phyloP scores from a whole-genome alignment of 2,888 invertebrate species.

The Clunio marinus region DNA sequence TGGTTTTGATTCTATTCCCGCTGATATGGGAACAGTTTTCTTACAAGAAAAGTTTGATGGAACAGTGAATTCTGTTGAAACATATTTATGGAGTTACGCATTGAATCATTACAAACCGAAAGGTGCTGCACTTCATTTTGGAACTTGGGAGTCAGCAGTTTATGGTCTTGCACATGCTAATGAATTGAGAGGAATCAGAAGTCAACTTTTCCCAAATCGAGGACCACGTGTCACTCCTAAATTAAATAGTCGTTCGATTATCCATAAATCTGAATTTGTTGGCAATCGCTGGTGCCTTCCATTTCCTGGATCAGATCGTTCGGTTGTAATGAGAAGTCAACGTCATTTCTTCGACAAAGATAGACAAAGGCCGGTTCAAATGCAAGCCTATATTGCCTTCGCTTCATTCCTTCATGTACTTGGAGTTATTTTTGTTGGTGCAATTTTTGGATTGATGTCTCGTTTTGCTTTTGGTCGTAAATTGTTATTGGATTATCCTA shows the following conservation, averaged over 20 bases:
- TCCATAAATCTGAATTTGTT: slow-evolving; percentile 55
- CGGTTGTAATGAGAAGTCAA: slow-evolving; percentile 79
- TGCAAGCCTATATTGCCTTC: slow-evolving; percentile 67
- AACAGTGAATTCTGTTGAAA: slow-evolving; percentile 69
- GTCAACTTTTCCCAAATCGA: slow-evolving; percentile 62
- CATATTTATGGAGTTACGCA: slow-evolving; percentile 57
- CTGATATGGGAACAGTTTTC: slow-evolving; percentile 80
- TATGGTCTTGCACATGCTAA: slow-evolving; percentile 64
- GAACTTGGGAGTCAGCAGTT: slow-evolving; percentile 86
- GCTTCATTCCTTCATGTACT: slow-evolving; percentile 55
- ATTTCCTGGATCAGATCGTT: slow-evolving; percentile 78
- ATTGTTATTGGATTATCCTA: slow-evolving; percentile 64
- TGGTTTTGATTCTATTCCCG: slow-evolving; percentile 89
- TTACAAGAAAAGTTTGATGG: slow-evolving; percentile 74
- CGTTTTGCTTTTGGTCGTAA: slow-evolving; percentile 61
- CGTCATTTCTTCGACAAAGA: slow-evolving; percentile 64
- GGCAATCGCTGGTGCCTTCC: slow-evolving; percentile 59
- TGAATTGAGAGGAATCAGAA: slow-evolving; percentile 63
- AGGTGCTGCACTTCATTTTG: slow-evolving; percentile 66
- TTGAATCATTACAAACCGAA: slow-evolving; percentile 43
- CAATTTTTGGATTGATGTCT: slow-evolving; percentile 59
- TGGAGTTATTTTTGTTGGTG: slow-evolving; percentile 55
- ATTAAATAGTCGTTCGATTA: slow-evolving; percentile 52
- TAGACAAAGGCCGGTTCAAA: slow-evolving; percentile 71
- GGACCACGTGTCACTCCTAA: slow-evolving; percentile 62